Evolutionary conservation across 2,888 invertebrate genomes (phyloP), one percentile per base, ranked within the genome.

Genomic region (Rhagophthalmus giganteus): DNA sequence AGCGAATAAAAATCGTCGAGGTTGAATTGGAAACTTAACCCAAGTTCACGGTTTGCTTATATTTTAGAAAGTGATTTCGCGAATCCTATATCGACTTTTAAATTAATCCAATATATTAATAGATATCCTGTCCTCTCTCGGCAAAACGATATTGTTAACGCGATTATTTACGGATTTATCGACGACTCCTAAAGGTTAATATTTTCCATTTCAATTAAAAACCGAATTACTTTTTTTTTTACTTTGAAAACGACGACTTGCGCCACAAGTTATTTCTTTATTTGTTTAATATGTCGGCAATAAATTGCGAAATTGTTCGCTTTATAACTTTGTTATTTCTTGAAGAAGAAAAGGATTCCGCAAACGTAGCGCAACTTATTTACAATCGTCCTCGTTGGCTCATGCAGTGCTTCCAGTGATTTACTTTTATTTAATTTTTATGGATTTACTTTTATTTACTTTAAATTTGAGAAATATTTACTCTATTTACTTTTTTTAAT

Each of bases 1-100:
- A 55, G 55, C 42, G 55, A 50, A 54, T 49, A 55, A 55, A 55
- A 51, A 39, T 45, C 14, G 39, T 26, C 15, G 32, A 55, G 47
- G 12, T 40, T 20, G 31, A 28, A 46, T 53, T 46, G 39, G 30
- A 45, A 46, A 40, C 45, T 34, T 28, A 35, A 38, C 33, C 3
- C 48, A 48, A 55, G 52, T 53, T 55, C 52, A 48, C 41, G 55
- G 49, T 49, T 48, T 49, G 35, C 35, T 46, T 40, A 28, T 46
- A 31, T 40, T 46, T 53, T 47, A 41, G 35, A 49, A 49, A 47
- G 39, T 47, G 39, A 32, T 34, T 28, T 46, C 34, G 51, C 51
- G 33, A 24, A 13, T 38, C 30, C 16, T 12, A 28, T 27, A 6
- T 16, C 3, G 11, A 14, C 32, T 11, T 35, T 31, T 45, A 27